A percentile compares a stretch with the other conserved stretches of the same genome.
phyloP scores from a whole-genome alignment of 2,888 invertebrate genomes.

The Acanthosepion lycidas region DNA sequence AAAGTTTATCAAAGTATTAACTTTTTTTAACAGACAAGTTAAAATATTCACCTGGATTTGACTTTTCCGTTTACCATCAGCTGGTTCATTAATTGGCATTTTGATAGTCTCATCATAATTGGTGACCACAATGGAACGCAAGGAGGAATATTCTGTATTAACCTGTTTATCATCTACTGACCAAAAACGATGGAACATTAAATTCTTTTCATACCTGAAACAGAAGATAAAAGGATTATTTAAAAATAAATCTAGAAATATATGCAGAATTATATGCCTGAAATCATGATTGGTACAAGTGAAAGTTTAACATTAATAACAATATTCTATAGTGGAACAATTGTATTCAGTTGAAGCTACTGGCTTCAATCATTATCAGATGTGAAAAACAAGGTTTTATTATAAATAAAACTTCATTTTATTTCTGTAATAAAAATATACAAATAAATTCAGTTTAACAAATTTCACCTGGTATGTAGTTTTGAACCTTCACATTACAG shows the following conservation, averaged over 20 bases:
- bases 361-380: too few relatives aligned
- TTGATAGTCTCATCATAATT: constrained; percentile 98
- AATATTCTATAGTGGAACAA: too few relatives aligned
- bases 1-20: too few relatives aligned
- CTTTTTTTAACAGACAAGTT: not conserved
- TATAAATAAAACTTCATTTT: too few relatives aligned
- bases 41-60: constrained; percentile 84
- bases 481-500: too few relatives aligned
- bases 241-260: not conserved
- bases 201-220: constrained; percentile 82
- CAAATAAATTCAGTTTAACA: too few relatives aligned
- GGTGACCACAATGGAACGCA: constrained; percentile 97
- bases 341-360: too few relatives aligned
- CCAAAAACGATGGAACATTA: constrained; percentile 93
- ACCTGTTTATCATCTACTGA: constrained; percentile 97
- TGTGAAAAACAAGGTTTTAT: too few relatives aligned
- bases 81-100: constrained; percentile 98
- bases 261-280: not conserved
- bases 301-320: too few relatives aligned
- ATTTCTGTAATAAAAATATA: too few relatives aligned
- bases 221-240: not conserved
- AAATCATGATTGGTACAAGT: too few relatives aligned
- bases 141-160: constrained; percentile 95
- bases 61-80: constrained; percentile 92
- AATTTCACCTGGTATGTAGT: too few relatives aligned